These are phyloP conservation scores for Menura novaehollandiae DNA, from an alignment of 2,113 vertebrate species.

Conservation along the genomic window DNA sequence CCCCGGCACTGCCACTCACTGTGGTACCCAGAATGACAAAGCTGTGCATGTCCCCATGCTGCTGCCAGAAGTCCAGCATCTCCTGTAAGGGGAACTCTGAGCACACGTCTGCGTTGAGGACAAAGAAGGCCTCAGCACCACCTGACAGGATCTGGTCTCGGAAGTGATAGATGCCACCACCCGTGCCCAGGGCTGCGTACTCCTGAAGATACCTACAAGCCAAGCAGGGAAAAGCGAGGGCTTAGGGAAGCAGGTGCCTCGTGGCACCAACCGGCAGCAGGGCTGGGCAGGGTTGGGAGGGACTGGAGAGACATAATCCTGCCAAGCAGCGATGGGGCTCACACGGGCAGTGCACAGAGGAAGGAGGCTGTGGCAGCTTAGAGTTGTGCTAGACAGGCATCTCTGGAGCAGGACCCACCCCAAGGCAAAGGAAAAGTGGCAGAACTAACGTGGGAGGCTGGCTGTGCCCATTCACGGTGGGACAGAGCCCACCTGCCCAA, in stretches of 20 bases:
- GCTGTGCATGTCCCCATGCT: constrained; percentile 75
- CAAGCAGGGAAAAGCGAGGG: background rate
- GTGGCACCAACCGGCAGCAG: fast-evolving
- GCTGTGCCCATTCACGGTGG: background rate
- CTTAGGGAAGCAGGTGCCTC: background rate
- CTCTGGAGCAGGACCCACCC: background rate
- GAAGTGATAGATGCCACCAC: constrained; percentile 97
- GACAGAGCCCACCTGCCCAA: too few species aligned
- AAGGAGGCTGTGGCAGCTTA: background rate
- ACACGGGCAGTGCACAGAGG: fast-evolving
- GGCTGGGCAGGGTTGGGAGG: background rate
- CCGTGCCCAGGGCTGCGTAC: constrained; percentile 91
- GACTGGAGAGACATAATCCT: background rate
- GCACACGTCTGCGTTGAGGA: constrained; percentile 95
- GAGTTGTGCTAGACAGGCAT: background rate
- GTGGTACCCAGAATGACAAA: constrained; percentile 96
- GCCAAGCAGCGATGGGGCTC: fast-evolving
- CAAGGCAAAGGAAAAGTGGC: background rate
- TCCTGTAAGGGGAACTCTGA: constrained; percentile 89
- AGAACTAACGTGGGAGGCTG: fast-evolving
- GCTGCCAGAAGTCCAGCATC: constrained; percentile 87
- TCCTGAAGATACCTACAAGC: constrained; percentile 88
- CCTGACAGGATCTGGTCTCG: constrained; percentile 97
- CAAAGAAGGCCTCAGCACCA: constrained; percentile 89
- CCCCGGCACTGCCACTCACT: constrained; percentile 69